These are phyloP conservation scores for Egretta garzetta DNA, from an alignment of 2,113 vertebrate genomes.

Conservation along the genomic window DNA sequence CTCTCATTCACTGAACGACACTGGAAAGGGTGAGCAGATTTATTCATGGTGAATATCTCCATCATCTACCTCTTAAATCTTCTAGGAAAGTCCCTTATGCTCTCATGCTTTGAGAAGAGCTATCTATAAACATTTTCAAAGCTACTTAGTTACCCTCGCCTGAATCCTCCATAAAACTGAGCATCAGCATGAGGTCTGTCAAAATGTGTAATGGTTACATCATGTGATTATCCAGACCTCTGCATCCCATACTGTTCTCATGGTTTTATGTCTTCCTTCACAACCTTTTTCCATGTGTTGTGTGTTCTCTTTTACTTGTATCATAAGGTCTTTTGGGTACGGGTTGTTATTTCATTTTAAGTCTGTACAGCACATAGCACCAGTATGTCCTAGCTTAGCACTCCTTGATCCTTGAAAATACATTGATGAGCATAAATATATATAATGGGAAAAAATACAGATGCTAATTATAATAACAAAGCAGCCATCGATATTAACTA, in stretches of 20 bases:
- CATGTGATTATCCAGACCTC: neutral
- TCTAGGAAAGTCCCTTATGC: neutral
- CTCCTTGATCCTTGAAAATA: neutral
- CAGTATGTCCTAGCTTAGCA: neutral
- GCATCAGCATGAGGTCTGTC: neutral
- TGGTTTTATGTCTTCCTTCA: neutral
- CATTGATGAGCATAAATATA: neutral
- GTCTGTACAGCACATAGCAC: rapidly evolving
- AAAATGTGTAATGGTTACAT: neutral
- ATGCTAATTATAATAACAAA: neutral
- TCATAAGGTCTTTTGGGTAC: neutral
- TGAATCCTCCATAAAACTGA: neutral
- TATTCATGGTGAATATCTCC: neutral
- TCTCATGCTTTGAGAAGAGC: neutral
- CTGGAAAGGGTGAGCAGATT: neutral
- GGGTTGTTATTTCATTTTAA: neutral
- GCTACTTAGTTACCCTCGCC: neutral
- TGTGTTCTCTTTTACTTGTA: neutral
- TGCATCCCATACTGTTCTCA: neutral
- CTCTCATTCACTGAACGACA: neutral
- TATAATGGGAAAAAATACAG: neutral
- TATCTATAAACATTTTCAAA: neutral
- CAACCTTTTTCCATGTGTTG: neutral
- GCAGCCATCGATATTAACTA: neutral
- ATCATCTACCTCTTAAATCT: neutral